phyloP scores from a whole-genome alignment of 2,113 vertebrate genomes.

The Eulemur macaco region DNA sequence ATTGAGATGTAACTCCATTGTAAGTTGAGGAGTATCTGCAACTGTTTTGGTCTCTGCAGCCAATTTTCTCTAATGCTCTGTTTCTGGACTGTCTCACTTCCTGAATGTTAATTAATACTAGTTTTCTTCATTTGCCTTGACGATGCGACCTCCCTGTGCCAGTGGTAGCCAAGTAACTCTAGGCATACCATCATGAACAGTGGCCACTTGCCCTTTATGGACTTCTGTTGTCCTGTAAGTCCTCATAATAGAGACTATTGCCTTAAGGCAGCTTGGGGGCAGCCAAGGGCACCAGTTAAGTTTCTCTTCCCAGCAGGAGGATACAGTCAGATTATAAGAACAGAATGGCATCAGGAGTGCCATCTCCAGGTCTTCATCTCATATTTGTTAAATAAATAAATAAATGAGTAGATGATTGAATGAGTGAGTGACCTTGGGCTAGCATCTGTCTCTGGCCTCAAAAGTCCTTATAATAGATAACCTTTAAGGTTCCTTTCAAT shows the following conservation, averaged over 20 bases:
- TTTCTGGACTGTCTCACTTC: neutral
- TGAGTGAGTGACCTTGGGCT: neutral
- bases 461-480: neutral
- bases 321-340: neutral
- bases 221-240: neutral
- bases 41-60: neutral
- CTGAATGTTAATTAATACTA: neutral
- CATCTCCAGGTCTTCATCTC: neutral
- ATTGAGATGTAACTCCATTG: neutral
- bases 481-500: neutral
- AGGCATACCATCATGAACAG: neutral
- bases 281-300: neutral
- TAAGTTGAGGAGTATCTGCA: neutral
- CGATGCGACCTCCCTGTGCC: neutral
- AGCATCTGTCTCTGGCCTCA: neutral
- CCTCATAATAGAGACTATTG: neutral
- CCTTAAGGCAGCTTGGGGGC: neutral
- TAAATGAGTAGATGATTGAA: neutral
- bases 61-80: neutral
- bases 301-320: neutral
- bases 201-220: neutral
- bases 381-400: neutral
- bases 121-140: neutral
- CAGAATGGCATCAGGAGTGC: neutral
- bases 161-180: neutral